Evolutionary conservation across 2,113 vertebrate genomes (phyloP), one percentile per base, ranked within the genome.

Genomic region (Phalacrocorax pelagicus): DNA sequence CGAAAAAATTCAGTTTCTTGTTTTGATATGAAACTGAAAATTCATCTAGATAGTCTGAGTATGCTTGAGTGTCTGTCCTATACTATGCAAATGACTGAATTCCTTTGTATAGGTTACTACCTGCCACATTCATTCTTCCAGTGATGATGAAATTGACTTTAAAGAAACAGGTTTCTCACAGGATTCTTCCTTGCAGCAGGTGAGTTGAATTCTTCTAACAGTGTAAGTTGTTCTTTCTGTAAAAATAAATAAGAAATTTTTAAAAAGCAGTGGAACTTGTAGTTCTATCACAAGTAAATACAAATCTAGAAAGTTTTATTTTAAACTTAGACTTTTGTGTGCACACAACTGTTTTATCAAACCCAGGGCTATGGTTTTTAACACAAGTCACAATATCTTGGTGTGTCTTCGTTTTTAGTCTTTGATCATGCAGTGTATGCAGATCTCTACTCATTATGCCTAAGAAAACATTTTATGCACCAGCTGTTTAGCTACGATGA

Each of bases 101-200:
- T 94, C 42, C 75, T 97, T 81, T 96, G 59, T 92, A 11, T 96
- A 99, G 99, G 99, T 99, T 93, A 99, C 99, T 96, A 99, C 99
- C 49, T 99, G 99, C 97, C 99, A 99, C 97, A 99, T 99, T 97
- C 99, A 99, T 97, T 99, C 99, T 92, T 99, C 99, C 92, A 99
- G 99, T 84, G 99, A 99, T 92, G 99, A 99, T 96, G 99, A 99
- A 98, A 99, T 99, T 90, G 99, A 99, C 97, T 99, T 99, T 95
- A 99, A 99, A 98, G 99, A 99, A 97, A 98, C 98, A 52, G 99
- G 99, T 77, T 99, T 99, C 97, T 99, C 99, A 82, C 99, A 99
- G 97, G 99, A 99, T 97, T 99, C 99, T 51, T 99, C 99, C 97
- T 98, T 99, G 95, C 99, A 99, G 98, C 99, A 99, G 98, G 99